Base-by-base conservation (phyloP, 1,140 invertebrate genomes). In the Platyscapa corneri region DNA sequence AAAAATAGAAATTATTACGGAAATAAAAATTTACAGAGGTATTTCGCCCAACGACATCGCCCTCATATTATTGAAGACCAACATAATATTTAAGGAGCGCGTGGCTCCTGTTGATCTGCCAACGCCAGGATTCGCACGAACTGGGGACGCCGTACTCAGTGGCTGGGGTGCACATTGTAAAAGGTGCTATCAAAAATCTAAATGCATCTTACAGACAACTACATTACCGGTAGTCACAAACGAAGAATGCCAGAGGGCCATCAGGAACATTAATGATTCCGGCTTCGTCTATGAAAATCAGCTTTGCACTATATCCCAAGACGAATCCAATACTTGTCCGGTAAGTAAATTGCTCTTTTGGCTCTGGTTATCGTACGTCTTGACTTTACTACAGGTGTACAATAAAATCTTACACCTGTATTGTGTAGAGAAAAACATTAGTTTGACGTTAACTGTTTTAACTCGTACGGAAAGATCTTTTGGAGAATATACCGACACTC, bases 11-110 rank as follows among this genome's bases (percentile, higher is more conserved):
- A n/a, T n/a, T n/a, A n/a, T n/a, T n/a, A n/a, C n/a, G 42, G 37
- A 78, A 78, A 30, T 60, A 14, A 23, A 53, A 30, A 37, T 80
- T 89, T 88, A 27, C 87, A 93, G 93, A 42, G 93, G 93, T 7
- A 92, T 94, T n/a, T 93, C 92, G 32, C 93, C 93, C 75, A 93
- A 95, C 84, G 96, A 97, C 87, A 95, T 97, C 75, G 95, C 95
- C 56, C 75, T 97, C 0, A 89, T 96, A 30, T 93, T 92, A 83
- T 89, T 96, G 34, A 91, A 90, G 14, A 91, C 90, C 27, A 92
- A 95, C 3, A 88, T 96, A 34, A 88, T 86, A 2, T 94, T 94
- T 81, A 94, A 93, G 86, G 88, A 94, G 39, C 89, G 88, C 67
- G 94, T 96, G 0, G 89, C 93, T 1, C 89, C 94, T 0, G 91